Percentiles rank a stretch among this genome's conserved stretches.
These are phyloP conservation scores for Callocephalon fimbriatum DNA, from an alignment of 2,113 vertebrate genomes.

Conservation along the genomic window DNA sequence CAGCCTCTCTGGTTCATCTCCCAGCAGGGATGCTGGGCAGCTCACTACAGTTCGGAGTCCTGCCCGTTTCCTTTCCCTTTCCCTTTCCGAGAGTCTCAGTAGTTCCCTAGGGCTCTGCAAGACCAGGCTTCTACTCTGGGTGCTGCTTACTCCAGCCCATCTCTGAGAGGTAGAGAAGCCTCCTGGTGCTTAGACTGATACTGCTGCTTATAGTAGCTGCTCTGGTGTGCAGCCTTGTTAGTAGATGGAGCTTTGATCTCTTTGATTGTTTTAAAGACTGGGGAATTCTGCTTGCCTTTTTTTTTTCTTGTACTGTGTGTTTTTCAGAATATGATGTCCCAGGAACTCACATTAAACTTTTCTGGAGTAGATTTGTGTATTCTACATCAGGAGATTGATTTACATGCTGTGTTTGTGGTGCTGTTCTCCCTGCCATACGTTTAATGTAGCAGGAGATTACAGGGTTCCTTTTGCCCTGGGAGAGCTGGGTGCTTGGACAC, in stretches of 20 bases:
- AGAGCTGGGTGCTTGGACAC: background rate
- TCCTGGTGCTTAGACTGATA: background rate
- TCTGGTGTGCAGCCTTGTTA: background rate
- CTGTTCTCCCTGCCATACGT: background rate
- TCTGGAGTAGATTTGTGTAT: constrained; percentile 1
- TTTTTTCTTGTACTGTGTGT: background rate
- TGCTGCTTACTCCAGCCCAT: background rate
- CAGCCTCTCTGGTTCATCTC: background rate
- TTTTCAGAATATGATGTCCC: background rate
- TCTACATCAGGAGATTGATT: background rate
- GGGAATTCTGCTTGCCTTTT: background rate
- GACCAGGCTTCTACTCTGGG: background rate
- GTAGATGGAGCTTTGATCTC: background rate
- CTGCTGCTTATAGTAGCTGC: background rate
- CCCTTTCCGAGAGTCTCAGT: background rate
- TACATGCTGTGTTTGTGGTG: rapidly evolving
- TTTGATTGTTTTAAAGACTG: background rate
- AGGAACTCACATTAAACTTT: constrained; percentile 9
- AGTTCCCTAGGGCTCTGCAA: background rate
- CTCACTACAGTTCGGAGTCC: background rate
- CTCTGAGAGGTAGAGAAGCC: background rate
- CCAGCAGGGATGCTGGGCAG: background rate
- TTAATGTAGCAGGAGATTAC: background rate
- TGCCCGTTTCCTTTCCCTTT: background rate
- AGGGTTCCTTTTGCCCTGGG: background rate